These are phyloP conservation scores for Deilephila elpenor DNA, from an alignment of 2,888 invertebrate genomes.

Conservation along the genomic window DNA sequence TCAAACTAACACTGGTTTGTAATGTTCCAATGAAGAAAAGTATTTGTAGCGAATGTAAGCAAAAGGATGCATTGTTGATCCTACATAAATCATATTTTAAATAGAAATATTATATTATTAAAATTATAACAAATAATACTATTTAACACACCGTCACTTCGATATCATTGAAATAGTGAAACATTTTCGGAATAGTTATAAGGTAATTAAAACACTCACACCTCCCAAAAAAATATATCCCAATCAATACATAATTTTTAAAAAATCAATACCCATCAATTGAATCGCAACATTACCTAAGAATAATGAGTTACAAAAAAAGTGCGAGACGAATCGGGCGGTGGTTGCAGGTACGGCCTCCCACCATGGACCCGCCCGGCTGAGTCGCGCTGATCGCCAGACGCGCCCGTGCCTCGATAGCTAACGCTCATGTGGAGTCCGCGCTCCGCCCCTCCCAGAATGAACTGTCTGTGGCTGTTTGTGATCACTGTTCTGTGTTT, in stretches of 20 bases:
- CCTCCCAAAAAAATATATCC: not conserved
- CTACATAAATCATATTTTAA: too few species aligned
- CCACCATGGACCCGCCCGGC: constrained; percentile 78
- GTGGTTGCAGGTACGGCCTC: constrained; percentile 74
- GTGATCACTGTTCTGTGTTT: constrained; percentile 82
- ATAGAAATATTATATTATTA: too few species aligned
- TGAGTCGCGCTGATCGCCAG: constrained; percentile 59
- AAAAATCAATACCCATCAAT: not conserved
- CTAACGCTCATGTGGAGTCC: constrained; percentile 74
- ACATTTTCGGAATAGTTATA: not conserved
- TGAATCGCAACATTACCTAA: constrained; percentile 28
- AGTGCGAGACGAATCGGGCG: constrained; percentile 74
- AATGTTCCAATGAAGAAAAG: too few species aligned
- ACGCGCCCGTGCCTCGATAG: constrained; percentile 70
- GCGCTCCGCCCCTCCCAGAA: constrained; percentile 77
- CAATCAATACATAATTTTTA: not conserved
- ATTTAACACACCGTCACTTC: not conserved
- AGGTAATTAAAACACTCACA: not conserved
- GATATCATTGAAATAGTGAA: not conserved
- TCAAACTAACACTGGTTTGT: too few species aligned
- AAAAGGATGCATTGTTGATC: too few species aligned
- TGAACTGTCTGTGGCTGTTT: constrained; percentile 84
- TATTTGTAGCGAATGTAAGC: too few species aligned
- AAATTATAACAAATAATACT: too few species aligned
- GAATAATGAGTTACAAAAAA: constrained; percentile 69